phyloP scores from a whole-genome alignment of 2,113 vertebrate species.

The Oxygymnocypris stewartii region DNA sequence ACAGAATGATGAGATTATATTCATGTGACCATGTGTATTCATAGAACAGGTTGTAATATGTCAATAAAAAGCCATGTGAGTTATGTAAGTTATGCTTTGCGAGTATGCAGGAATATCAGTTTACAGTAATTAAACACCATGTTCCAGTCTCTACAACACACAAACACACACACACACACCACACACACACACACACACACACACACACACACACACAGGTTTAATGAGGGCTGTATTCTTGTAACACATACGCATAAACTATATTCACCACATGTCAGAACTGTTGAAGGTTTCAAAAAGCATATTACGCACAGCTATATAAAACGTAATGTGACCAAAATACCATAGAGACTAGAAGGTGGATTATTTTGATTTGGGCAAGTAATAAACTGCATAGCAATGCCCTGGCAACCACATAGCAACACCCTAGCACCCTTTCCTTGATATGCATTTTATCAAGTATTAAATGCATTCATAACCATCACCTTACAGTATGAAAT shows the following conservation, averaged over 20 bases:
- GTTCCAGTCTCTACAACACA: not conserved
- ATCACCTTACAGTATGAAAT: not conserved
- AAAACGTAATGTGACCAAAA: not conserved
- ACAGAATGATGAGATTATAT: not conserved
- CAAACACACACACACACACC: not conserved
- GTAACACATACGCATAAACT: not conserved
- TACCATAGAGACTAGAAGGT: not conserved
- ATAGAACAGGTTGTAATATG: not conserved
- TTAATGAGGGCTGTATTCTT: not conserved
- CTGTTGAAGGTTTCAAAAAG: not conserved
- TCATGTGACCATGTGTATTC: conserved; percentile 28
- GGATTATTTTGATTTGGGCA: not conserved
- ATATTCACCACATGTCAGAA: not conserved
- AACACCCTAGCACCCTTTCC: not conserved
- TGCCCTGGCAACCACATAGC: not conserved
- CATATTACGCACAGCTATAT: not conserved
- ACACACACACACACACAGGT: not conserved
- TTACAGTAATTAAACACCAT: conserved; percentile 38
- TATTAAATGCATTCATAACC: not conserved
- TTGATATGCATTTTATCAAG: not conserved
- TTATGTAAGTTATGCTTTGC: conserved; percentile 22
- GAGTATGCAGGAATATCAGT: conserved; percentile 35
- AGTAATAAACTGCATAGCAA: not conserved
- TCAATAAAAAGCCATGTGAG: conserved; percentile 43
- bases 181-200: not conserved